A percentile compares a stretch with the other conserved stretches of the same genome.
phyloP scores from a whole-genome alignment of 1,140 invertebrate species.

The Sinonovacula constricta region DNA sequence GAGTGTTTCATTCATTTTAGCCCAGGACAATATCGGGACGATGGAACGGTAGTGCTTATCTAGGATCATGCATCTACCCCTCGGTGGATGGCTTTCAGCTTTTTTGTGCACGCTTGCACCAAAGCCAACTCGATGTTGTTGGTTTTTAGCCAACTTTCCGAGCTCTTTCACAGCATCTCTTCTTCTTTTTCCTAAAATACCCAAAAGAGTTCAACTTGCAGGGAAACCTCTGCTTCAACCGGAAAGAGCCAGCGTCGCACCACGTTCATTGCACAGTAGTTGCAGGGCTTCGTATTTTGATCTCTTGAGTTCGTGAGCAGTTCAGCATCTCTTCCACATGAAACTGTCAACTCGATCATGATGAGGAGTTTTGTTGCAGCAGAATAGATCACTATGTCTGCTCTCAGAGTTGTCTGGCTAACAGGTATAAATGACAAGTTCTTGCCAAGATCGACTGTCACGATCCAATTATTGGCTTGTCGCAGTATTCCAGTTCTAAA shows the following conservation, averaged over 20 bases:
- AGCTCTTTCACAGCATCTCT: neutral
- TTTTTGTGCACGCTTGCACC: neutral
- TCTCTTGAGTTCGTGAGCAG: neutral
- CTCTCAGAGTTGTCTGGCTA: neutral
- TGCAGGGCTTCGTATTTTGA: neutral
- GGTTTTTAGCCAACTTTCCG: too few species aligned
- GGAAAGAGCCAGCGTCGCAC: neutral
- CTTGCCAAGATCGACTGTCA: neutral
- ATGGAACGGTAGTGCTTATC: neutral
- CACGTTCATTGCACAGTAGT: neutral
- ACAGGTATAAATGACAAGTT: neutral
- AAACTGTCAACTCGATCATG: neutral
- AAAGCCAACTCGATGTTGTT: neutral
- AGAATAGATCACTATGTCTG: neutral
- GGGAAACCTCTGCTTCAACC: neutral
- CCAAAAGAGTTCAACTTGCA: neutral
- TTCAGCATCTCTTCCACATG: neutral
- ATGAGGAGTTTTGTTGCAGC: neutral
- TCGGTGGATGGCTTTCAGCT: neutral
- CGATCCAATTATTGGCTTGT: neutral
- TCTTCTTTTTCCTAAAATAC: neutral
- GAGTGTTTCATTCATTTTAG: neutral
- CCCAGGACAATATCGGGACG: neutral
- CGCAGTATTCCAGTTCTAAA: neutral
- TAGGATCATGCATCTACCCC: neutral